phyloP scores from a whole-genome alignment of 2,888 invertebrate species.

The Trichogramma evanescens region DNA sequence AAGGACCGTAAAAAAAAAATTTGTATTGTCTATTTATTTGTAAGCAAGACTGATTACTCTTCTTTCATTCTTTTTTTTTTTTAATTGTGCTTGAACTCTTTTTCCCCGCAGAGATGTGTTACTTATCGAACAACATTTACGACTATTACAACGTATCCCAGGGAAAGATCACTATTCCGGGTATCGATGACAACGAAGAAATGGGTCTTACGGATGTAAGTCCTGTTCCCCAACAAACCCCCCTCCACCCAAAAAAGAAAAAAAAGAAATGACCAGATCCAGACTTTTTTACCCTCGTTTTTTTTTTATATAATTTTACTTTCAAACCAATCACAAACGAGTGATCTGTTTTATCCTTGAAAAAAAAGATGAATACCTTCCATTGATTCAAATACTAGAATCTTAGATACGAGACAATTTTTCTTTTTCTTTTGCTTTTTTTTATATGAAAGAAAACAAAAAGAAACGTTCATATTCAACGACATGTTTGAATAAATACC shows the following conservation, averaged over 20 bases:
- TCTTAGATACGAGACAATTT: too few relatives aligned
- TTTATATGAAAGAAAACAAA: too few relatives aligned
- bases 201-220: constrained; percentile 83
- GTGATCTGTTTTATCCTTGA: background rate
- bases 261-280: background rate
- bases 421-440: too few relatives aligned
- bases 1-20: too few relatives aligned
- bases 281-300: background rate
- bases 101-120: constrained; percentile 63
- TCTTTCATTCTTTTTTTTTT: background rate
- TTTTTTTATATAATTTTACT: background rate
- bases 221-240: constrained; percentile 34
- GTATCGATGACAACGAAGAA: constrained; percentile 94
- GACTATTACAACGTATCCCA: constrained; percentile 93
- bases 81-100: constrained; percentile 16
- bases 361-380: too few relatives aligned
- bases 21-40: too few relatives aligned
- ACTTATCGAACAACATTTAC: constrained; percentile 80
- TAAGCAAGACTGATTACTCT: too few relatives aligned
- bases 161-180: constrained; percentile 93
- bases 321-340: background rate
- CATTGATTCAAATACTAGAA: too few relatives aligned
- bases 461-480: background rate
- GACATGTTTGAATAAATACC: constrained; percentile 3
- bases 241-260: background rate